Percentiles rank a stretch among this genome's conserved stretches.
These are phyloP conservation scores for Grus americana DNA, from an alignment of 2,113 vertebrate genomes.

Conservation along the genomic window DNA sequence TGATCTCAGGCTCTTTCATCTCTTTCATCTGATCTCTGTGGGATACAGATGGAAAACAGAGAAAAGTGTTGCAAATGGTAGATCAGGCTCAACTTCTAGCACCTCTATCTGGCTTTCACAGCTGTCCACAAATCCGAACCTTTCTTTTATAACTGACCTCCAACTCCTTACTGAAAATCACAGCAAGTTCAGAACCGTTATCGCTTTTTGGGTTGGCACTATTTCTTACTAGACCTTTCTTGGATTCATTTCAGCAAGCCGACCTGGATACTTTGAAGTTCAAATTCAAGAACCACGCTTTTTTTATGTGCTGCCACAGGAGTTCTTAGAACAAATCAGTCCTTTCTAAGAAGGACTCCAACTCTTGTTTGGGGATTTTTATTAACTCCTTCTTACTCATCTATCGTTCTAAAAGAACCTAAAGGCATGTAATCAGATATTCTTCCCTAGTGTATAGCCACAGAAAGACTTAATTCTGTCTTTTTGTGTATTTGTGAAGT, in stretches of 20 bases:
- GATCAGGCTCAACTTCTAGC: not conserved
- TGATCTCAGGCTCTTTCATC: not conserved
- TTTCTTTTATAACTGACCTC: constrained; percentile 35
- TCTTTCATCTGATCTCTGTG: not conserved
- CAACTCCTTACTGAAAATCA: not conserved
- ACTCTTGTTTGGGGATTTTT: not conserved
- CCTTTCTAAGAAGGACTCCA: not conserved
- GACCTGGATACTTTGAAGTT: not conserved
- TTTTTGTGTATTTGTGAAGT: not conserved
- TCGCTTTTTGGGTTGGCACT: not conserved
- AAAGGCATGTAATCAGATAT: not conserved
- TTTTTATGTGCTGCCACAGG: not conserved
- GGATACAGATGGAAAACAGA: not conserved
- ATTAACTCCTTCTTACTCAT: not conserved
- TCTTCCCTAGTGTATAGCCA: not conserved
- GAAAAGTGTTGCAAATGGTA: not conserved
- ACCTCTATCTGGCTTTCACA: constrained; percentile 31
- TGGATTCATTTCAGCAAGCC: not conserved
- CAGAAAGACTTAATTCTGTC: not conserved
- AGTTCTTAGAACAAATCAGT: not conserved
- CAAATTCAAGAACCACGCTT: not conserved
- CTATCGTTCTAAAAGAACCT: not conserved
- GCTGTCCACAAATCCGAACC: not conserved
- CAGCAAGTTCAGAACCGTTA: not conserved
- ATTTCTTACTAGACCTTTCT: not conserved